Conservation (phyloP, 2,888 invertebrate species). For the Cataglyphis altisquamis region DNA sequence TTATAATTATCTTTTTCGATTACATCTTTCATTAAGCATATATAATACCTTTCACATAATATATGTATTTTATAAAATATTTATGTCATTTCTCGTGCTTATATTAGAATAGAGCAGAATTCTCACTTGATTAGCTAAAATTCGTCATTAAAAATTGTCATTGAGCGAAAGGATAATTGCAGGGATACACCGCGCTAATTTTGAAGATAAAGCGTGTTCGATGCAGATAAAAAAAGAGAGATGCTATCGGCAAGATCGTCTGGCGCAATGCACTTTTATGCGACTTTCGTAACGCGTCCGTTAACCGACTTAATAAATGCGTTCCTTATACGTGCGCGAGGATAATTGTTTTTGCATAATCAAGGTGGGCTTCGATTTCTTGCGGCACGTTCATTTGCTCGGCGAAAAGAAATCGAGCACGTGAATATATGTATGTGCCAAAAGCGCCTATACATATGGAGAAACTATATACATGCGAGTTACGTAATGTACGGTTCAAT, state of each 20-base stretch:
- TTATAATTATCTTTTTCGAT: background rate
- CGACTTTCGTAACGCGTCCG: constrained; percentile 70
- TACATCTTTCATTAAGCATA: background rate
- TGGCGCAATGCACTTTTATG: constrained; percentile 58
- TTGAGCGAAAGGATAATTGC: background rate
- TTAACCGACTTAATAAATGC: constrained; percentile 77
- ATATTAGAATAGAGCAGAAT: background rate
- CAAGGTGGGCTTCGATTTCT: constrained; percentile 67
- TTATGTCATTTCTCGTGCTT: background rate
- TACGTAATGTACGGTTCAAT: constrained; percentile 48
- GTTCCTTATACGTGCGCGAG: constrained; percentile 74
- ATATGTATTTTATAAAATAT: background rate
- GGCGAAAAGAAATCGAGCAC: constrained; percentile 63
- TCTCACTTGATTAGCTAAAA: background rate
- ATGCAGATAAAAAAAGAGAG: constrained; percentile 15
- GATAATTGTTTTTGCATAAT: constrained; percentile 79
- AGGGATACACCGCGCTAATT: background rate
- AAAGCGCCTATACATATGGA: background rate
- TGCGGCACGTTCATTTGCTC: constrained; percentile 31
- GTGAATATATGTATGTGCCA: background rate
- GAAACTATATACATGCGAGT: constrained; percentile 21
- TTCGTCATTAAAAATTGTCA: constrained; percentile 15
- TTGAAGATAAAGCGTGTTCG: background rate
- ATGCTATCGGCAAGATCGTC: constrained; percentile 13
- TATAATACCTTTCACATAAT: too few species aligned